A percentile compares a stretch with the other conserved stretches of the same genome.
Conservation (phyloP, 92 coral and sea anemone species). For the Epizoanthus rinbou region DNA sequence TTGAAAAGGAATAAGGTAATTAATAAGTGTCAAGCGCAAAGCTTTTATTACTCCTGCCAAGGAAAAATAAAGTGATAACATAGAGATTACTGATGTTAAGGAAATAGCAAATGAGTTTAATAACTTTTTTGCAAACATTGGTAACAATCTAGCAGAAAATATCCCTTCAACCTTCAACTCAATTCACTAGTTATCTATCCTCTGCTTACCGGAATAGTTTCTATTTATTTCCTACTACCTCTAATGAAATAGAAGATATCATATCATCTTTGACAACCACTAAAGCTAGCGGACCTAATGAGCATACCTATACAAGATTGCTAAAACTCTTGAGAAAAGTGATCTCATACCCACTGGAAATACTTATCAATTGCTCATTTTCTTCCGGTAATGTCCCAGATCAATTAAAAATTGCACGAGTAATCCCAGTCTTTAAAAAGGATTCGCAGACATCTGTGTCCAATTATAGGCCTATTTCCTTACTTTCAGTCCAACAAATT, state of each 20-base stretch:
- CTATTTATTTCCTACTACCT: slow-evolving; percentile 32
- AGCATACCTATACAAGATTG: slow-evolving; percentile 39
- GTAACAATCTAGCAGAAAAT: slow-evolving; percentile 36
- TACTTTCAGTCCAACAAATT: slow-evolving; percentile 22
- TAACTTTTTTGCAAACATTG: slow-evolving; percentile 41
- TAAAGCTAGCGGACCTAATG: slow-evolving; percentile 55
- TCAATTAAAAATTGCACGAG: slow-evolving; percentile 46
- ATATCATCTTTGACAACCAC: slow-evolving; percentile 9
- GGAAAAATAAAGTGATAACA: slow-evolving; percentile 10
- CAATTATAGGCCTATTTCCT: slow-evolving; percentile 43
- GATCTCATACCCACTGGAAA: slow-evolving; percentile 43
- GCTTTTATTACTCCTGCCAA: not conserved
- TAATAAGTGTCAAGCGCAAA: not conserved
- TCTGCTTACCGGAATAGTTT: slow-evolving; percentile 16
- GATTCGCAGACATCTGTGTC: slow-evolving; percentile 19
- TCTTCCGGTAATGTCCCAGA: slow-evolving; percentile 45
- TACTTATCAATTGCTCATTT: slow-evolving; percentile 40
- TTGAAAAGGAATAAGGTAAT: slow-evolving; percentile 49
- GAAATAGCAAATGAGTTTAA: slow-evolving; percentile 36
- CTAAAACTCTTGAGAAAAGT: slow-evolving; percentile 28
- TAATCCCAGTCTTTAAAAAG: slow-evolving; percentile 41
- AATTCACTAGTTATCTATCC: not conserved
- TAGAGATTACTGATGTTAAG: slow-evolving; percentile 17
- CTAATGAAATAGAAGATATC: not conserved
- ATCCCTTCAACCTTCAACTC: slow-evolving; percentile 5